Evolutionary conservation across 1,140 invertebrate species (phyloP), one percentile per base, ranked within the genome.

Genomic region (Diabrotica undecimpunctata): DNA sequence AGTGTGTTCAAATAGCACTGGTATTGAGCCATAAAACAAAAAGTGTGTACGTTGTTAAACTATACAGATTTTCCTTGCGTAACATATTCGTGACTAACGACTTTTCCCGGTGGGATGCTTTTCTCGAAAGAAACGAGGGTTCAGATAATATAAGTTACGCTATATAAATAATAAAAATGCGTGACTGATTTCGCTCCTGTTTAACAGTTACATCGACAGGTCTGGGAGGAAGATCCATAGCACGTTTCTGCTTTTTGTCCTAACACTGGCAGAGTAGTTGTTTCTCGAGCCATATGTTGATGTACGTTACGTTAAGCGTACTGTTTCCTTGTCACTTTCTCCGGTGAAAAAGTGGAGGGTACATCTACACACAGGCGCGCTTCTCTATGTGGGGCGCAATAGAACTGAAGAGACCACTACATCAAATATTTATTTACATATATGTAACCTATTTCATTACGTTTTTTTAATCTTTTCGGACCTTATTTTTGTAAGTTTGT

Each of bases 171-270:
- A 46, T 46, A 46, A 46, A 46, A n/a, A 46, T 46, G 41, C 41
- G 41, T 46, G 41, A 46, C 41, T 8, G n/a, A 46, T 46, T 46
- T 46, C 8, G n/a, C 41, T 46, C n/a, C 41, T 46, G n/a, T 46
- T 46, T 46, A 46, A 46, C 41, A 46, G 41, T 46, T 46, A 46
- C 41, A 46, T 46, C n/a, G 41, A 46, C 41, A 46, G 41, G n/a
- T 46, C 41, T 46, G n/a, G 8, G 8, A 8, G 41, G 8, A 46
- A n/a, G 8, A 46, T 46, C 8, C 41, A n/a, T 46, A n/a, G 8
- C 41, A 46, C 41, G 41, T 46, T 46, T 46, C n/a, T 10, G 41
- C 41, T 46, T 46, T 46, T 46, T 46, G 41, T 46, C 11, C 8
- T 46, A 10, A 46, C 39, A 46, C 8, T 46, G 5, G 41, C n/a